Percentiles rank a stretch among this genome's conserved stretches.
phyloP scores from a whole-genome alignment of 2,888 invertebrate species.

The Trichogramma dendrolimi region DNA sequence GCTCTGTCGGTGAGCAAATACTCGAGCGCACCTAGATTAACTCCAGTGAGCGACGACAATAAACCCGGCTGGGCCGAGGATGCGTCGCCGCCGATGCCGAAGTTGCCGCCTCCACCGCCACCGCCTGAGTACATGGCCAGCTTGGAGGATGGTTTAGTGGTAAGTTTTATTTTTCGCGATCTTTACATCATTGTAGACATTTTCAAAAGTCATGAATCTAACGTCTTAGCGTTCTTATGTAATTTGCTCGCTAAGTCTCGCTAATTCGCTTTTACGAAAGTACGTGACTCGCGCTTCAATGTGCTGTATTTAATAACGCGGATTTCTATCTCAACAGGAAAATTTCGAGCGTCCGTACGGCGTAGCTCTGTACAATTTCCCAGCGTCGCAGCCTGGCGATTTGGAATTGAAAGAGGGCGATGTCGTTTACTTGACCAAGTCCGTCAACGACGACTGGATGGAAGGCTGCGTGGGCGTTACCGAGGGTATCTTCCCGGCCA shows the following conservation, averaged over 20 bases:
- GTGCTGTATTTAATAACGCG: too few species aligned
- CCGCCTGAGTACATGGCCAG: constrained; percentile 54
- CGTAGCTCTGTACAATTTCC: constrained; percentile 75
- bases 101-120: constrained; percentile 72
- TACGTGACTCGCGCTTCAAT: too few species aligned
- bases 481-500: constrained; percentile 78
- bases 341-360: constrained; percentile 61
- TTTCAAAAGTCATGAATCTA: background rate
- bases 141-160: constrained; percentile 36
- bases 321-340: constrained; percentile 28
- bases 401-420: constrained; percentile 75
- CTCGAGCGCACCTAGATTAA: constrained; percentile 15
- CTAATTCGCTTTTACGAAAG: too few species aligned
- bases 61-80: constrained; percentile 43
- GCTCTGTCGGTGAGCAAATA: constrained; percentile 14
- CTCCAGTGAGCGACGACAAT: background rate
- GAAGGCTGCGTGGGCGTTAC: constrained; percentile 67
- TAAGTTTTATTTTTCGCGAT: constrained; percentile 26
- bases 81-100: constrained; percentile 74
- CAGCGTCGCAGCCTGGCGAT: constrained; percentile 71
- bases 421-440: constrained; percentile 65
- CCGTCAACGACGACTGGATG: constrained; percentile 76
- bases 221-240: too few species aligned
- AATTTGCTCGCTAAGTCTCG: too few species aligned
- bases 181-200: background rate